Base-by-base conservation (phyloP, 2,113 vertebrate species). In the Formicarius rufipectus region DNA sequence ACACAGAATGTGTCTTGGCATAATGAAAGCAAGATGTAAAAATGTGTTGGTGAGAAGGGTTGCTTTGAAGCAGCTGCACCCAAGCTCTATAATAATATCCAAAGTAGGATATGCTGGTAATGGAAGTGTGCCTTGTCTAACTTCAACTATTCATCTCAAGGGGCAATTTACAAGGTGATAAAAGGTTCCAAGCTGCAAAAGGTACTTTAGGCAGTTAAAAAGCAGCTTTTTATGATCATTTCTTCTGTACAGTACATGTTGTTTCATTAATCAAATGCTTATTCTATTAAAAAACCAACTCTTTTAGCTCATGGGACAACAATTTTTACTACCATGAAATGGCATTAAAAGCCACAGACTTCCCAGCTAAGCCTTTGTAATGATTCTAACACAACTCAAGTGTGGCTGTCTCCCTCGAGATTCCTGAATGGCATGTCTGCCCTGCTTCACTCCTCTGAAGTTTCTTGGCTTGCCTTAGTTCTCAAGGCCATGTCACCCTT, bases 261-360 rank as follows among this genome's bases (percentile, higher is more conserved):
- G 90, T 97, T 97, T 91, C 95, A 97, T 98, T 98, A 97, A 97
- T 97, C 97, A 97, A 97, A 97, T 96, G 88, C 86, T 97, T 96
- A 97, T 97, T 97, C 95, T 95, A 95, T 98, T 97, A 97, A 93
- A 97, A 96, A 88, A 87, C 91, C 90, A 95, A 86, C 80, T 93
- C 90, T 92, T 96, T 89, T 87, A 89, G 87, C 44, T 95, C 60
- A 80, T 94, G 91, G 79, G 87, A 95, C 92, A 97, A 93, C 86
- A 92, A 84, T 62, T 96, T 97, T 97, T 97, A 97, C 92, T 91
- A 91, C 88, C 79, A 86, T 92, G 95, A 97, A 97, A 96, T 88
- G 87, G 94, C 92, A 97, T 97, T 97, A 97, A 97, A 97, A 96
- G 91, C 90, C 81, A 14, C 91, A 97, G 84, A 76, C 77, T 91